Conservation (phyloP, 2,113 vertebrate genomes). For the Haemorhous mexicanus region DNA sequence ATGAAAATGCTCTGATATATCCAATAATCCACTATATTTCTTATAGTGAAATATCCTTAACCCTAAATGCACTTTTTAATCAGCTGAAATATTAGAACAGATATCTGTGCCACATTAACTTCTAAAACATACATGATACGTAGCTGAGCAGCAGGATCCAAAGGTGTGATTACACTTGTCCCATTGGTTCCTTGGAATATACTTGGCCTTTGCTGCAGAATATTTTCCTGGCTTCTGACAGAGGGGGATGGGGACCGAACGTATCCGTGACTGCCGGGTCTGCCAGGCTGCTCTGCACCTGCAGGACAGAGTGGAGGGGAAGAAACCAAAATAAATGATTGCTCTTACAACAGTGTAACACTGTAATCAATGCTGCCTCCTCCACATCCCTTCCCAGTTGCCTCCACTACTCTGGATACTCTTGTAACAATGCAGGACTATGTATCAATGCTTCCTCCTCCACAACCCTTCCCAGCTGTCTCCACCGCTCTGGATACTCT, state of each 20-base stretch:
- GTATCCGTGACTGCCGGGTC: conserved; percentile 88
- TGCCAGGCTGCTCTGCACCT: conserved; percentile 86
- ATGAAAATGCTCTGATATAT: neutral
- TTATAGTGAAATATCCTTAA: neutral
- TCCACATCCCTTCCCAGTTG: neutral
- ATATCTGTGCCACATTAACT: neutral
- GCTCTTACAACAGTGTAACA: neutral
- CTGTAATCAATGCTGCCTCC: neutral
- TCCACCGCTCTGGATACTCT: neutral
- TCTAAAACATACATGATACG: conserved; percentile 84
- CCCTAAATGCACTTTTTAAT: neutral
- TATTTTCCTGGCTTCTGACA: conserved; percentile 85
- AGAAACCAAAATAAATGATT: neutral
- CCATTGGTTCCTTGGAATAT: conserved; percentile 93
- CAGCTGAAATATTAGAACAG: neutral
- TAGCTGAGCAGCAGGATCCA: conserved; percentile 79
- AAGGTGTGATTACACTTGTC: conserved; percentile 93
- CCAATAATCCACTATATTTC: neutral
- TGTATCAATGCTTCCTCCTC: neutral
- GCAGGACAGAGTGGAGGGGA: neutral
- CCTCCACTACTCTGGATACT: neutral
- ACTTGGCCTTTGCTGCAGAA: conserved; percentile 92
- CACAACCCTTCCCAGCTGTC: neutral
- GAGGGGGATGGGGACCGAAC: conserved; percentile 91
- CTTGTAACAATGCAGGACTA: too few relatives aligned